Conservation (phyloP, 2,113 vertebrate species). For the Petaurus breviceps region DNA sequence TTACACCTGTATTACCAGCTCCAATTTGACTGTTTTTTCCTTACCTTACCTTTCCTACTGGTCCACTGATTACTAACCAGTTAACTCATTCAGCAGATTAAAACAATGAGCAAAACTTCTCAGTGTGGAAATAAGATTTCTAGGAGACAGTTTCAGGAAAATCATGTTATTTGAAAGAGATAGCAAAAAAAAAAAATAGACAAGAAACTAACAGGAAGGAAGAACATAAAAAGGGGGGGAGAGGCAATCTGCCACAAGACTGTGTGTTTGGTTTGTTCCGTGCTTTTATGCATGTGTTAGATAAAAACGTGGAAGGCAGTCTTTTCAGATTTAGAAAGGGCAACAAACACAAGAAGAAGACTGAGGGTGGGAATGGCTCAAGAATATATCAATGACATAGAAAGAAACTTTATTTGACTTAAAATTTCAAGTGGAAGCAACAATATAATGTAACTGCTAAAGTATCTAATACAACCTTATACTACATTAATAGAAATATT, state of each 20-base stretch:
- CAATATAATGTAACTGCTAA: background rate
- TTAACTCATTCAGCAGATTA: background rate
- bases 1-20: background rate
- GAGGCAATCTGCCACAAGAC: background rate
- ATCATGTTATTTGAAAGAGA: background rate
- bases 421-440: background rate
- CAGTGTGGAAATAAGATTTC: background rate
- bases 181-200: background rate
- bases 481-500: background rate
- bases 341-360: background rate
- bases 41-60: background rate
- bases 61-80: background rate
- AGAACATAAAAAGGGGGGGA: background rate
- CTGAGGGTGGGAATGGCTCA: background rate
- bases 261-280: background rate
- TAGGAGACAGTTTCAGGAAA: slow-evolving; percentile 23
- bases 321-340: background rate
- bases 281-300: background rate
- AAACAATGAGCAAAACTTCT: background rate
- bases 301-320: background rate
- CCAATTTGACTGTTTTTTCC: background rate
- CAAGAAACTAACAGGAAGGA: fast-evolving
- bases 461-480: background rate
- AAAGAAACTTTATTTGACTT: background rate
- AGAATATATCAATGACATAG: background rate